phyloP scores from a whole-genome alignment of 2,113 vertebrate genomes.

The Polypterus bichir region DNA sequence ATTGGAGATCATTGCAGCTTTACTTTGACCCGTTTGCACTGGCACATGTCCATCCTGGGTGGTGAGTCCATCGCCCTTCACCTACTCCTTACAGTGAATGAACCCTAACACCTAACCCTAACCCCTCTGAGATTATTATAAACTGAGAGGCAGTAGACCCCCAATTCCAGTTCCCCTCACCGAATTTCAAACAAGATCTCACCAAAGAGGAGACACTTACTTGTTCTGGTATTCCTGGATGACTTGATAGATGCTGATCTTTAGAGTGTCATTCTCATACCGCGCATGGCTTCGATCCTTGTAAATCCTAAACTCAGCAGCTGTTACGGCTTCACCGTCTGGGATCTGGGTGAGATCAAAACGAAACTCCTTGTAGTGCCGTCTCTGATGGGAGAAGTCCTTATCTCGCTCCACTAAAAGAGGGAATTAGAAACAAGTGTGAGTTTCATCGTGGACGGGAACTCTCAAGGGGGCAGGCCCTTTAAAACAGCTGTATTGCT shows the following conservation, averaged over 20 bases:
- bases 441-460: too few species aligned
- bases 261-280: slow-evolving; percentile 84
- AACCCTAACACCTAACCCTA: too few species aligned
- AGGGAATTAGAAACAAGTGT: too few species aligned
- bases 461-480: too few species aligned
- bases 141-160: background rate
- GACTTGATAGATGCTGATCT: slow-evolving; percentile 89
- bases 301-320: slow-evolving; percentile 92
- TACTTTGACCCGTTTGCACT: too few species aligned
- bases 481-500: too few species aligned
- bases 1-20: too few species aligned
- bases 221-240: slow-evolving; percentile 85
- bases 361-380: slow-evolving; percentile 95
- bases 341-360: slow-evolving; percentile 97
- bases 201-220: slow-evolving; percentile 41
- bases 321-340: slow-evolving; percentile 85
- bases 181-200: background rate
- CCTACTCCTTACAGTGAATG: too few species aligned
- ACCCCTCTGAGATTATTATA: too few species aligned
- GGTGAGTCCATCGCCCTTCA: too few species aligned
- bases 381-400: slow-evolving; percentile 90
- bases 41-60: too few species aligned
- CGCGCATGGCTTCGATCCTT: slow-evolving; percentile 80
- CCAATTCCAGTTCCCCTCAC: background rate
- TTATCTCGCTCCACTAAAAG: slow-evolving; percentile 89